Evolutionary conservation across 1,140 invertebrate species (phyloP), one percentile per base, ranked within the genome.

Genomic region (Sarcophaga peregrina): DNA sequence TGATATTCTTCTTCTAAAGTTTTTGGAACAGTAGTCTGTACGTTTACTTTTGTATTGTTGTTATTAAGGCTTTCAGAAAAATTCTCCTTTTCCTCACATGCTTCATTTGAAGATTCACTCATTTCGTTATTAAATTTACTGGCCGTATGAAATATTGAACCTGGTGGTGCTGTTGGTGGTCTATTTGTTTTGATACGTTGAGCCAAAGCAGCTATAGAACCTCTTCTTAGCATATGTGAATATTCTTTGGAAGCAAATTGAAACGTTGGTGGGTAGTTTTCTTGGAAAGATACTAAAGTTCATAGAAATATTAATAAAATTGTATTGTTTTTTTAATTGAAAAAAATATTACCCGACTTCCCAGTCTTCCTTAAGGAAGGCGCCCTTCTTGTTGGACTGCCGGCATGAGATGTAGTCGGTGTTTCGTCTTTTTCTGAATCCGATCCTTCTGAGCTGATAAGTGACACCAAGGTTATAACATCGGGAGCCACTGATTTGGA

Each of bases 371-470:
- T 83, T 46, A 90, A 73, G 45, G 87, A 84, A 52, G 88, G 89
- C 7, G 88, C 85, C 48, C 89, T 74, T 15, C 84, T 85, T 54
- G 85, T 84, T 45, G 86, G 86, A 84, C 85, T 87, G 58, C 86
- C 83, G 72, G 85, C 85, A 46, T 8, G 83, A 48, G 81, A 72
- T 58, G 83, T 11, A 52, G 62, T 8, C 81, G 83, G 25, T 82
- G 84, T 68, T 37, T 90, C 90, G 83, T 90, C 90, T 5, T 87
- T 85, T 83, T 90, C 90, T 15, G 90, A 90, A 80, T 90, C 90
- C 73, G 88, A 90, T 82, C 87, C 90, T 83, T 90, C 89, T 74
- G 90, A 90, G 80, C 89, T 90, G 1, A 90, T 82, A 45, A 90
- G 83, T 13, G 90, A 90, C 0, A 90, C 90, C 45, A 90, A 82